Percentiles rank a stretch among this genome's conserved stretches.
Evolutionary conservation across 2,797 vertebrate genomes (phyloP).

Genomic region (Podarcis lilfordi): DNA sequence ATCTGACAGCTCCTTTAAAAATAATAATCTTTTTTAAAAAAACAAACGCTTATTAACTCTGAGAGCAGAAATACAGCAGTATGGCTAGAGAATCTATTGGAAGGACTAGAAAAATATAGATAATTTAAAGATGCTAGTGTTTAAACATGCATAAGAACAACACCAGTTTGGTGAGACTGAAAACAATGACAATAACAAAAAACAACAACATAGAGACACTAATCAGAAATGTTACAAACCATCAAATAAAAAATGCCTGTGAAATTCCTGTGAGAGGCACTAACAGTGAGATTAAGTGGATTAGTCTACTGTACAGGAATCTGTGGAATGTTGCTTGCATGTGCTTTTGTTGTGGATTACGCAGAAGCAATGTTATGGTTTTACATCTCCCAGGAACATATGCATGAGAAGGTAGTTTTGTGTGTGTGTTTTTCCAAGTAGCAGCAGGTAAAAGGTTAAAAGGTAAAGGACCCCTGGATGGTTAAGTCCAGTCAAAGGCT

Average conservation of each 20-base stretch:
- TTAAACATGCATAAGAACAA: neutral
- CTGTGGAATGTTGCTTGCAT: constrained; percentile 72
- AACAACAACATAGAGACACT: constrained; percentile 29
- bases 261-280: constrained; percentile 75
- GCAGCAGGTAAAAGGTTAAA: no score
- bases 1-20: no score
- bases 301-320: constrained; percentile 83
- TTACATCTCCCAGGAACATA: constrained; percentile 74
- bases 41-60: neutral
- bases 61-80: constrained; percentile 1
- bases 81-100: neutral
- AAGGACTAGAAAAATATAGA: constrained; percentile 35
- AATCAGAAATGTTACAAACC: constrained; percentile 77
- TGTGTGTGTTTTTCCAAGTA: constrained; percentile 43
- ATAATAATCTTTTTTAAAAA: neutral
- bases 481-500: no score
- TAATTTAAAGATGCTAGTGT: neutral
- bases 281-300: constrained; percentile 78
- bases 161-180: constrained; percentile 16
- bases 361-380: constrained; percentile 74
- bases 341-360: constrained; percentile 80
- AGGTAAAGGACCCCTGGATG: no score
- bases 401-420: constrained; percentile 56
- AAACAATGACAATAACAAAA: constrained; percentile 7
- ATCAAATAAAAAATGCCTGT: constrained; percentile 78